phyloP scores from a whole-genome alignment of 2,113 vertebrate species.

The Hyaena hyaena region DNA sequence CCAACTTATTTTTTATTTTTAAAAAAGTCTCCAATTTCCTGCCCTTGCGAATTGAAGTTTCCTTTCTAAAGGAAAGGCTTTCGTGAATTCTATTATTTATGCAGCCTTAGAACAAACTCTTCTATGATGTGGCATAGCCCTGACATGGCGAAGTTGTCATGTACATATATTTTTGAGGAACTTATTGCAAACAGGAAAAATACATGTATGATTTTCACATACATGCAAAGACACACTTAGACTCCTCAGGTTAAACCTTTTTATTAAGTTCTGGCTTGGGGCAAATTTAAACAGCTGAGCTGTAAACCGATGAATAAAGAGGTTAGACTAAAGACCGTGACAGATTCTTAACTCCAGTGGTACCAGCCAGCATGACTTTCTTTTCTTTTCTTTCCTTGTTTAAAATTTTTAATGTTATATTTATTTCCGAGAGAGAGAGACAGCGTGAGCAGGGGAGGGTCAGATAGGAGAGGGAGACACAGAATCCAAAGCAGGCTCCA shows the following conservation, averaged over 20 bases:
- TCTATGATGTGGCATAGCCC: not conserved
- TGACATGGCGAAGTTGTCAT: constrained; percentile 7
- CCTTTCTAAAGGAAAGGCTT: not conserved
- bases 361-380: not conserved
- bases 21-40: constrained; percentile 41
- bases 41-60: not conserved
- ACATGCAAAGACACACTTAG: not conserved
- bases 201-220: not conserved
- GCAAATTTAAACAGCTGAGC: constrained; percentile 57
- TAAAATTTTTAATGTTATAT: too few relatives aligned
- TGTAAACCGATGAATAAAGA: constrained; percentile 44
- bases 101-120: not conserved
- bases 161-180: constrained; percentile 4
- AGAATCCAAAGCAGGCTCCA: too few relatives aligned
- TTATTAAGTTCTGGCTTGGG: constrained; percentile 64
- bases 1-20: constrained; percentile 1
- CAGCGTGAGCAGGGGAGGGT: too few relatives aligned
- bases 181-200: constrained; percentile 23
- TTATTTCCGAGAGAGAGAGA: too few relatives aligned
- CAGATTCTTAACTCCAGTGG: not conserved
- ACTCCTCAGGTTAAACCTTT: constrained; percentile 14
- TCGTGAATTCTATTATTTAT: constrained; percentile 1
- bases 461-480: too few relatives aligned
- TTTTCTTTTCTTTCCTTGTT: too few relatives aligned
- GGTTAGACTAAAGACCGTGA: constrained; percentile 52